Base-by-base conservation (phyloP, 2,113 vertebrate species). In the Pica pica region DNA sequence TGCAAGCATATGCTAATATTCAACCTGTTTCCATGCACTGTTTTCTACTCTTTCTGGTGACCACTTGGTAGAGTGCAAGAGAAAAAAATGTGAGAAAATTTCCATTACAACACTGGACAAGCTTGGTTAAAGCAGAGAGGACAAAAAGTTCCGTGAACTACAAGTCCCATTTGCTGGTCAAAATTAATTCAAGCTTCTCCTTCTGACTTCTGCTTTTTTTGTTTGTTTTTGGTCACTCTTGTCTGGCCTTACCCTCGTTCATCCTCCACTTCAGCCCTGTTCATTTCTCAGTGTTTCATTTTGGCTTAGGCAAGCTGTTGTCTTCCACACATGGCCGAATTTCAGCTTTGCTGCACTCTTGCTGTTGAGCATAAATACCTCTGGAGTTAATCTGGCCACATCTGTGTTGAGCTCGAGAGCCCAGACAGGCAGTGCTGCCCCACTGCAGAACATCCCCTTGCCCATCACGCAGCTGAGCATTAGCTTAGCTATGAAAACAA, bases 401-500 rank as follows among this genome's bases (percentile, higher is more conserved):
- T 28, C 26, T 61, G 10, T 63, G 60, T 47, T 74, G 52, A 28
- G 11, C 14, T 61, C 1, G 5, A 33, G 31, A 27, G 44, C 49
- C 21, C 53, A 22, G 41, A 0, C 31, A 31, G 41, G n/a, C 59
- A 47, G 9, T 9, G 16, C n/a, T 63, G 79, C 13, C 37, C 55
- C 9, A 0, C 11, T 49, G 39, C 50, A 92, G 57, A 27, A 5
- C 26, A 67, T 56, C 31, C 19, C 24, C 47, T 37, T 47, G 60
- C 41, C 2, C 0, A 1, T 49, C 64, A 28, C 0, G 0, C 2
- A 64, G n/a, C 42, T 73, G 50, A 88, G 56, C 22, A 7, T 46
- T 18, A 31, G 5, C 42, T 59, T 5, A 31, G 10, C 39, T 49
- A 5, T 84, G 80, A 96, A 96, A 96, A 89, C 92, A 90, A 87